These are phyloP conservation scores for Disparrhopalites patrizii DNA, from an alignment of 2,888 invertebrate genomes.

Conservation along the genomic window DNA sequence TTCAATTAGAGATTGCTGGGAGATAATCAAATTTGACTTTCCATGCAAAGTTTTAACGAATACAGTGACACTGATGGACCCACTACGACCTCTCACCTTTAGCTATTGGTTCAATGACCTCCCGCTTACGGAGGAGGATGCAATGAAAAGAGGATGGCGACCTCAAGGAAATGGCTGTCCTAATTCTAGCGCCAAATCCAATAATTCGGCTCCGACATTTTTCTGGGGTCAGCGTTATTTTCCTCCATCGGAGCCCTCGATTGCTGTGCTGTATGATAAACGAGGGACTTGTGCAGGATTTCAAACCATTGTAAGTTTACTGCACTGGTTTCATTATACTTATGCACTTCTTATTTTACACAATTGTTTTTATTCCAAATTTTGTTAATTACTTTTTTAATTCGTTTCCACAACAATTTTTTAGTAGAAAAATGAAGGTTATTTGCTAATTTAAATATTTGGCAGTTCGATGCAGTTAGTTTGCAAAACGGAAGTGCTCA, in stretches of 20 bases:
- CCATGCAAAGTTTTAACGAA: too few species aligned
- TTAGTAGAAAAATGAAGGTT: background rate
- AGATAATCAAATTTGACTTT: too few species aligned
- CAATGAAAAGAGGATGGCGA: background rate
- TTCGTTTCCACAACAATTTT: background rate
- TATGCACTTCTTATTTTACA: too few species aligned
- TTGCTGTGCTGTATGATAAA: constrained; percentile 9
- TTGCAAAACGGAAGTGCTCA: background rate
- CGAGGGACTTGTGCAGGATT: constrained; percentile 7
- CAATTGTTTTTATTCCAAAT: background rate
- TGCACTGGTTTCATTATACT: too few species aligned
- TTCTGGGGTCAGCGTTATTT: constrained; percentile 14
- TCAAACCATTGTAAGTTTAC: constrained; percentile 19
- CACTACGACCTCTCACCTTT: background rate
- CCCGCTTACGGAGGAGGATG: background rate
- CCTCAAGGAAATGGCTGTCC: background rate
- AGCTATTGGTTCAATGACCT: constrained; percentile 4
- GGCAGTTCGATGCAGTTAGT: background rate
- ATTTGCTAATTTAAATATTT: too few species aligned
- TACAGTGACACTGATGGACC: constrained; percentile 10
- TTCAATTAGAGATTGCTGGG: too few species aligned
- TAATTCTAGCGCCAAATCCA: background rate
- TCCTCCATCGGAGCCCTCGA: background rate
- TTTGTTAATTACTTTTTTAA: background rate
- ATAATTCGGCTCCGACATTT: background rate